Evolutionary conservation across 2,888 invertebrate species (phyloP).

Genomic region (Orchesella flavescens): DNA sequence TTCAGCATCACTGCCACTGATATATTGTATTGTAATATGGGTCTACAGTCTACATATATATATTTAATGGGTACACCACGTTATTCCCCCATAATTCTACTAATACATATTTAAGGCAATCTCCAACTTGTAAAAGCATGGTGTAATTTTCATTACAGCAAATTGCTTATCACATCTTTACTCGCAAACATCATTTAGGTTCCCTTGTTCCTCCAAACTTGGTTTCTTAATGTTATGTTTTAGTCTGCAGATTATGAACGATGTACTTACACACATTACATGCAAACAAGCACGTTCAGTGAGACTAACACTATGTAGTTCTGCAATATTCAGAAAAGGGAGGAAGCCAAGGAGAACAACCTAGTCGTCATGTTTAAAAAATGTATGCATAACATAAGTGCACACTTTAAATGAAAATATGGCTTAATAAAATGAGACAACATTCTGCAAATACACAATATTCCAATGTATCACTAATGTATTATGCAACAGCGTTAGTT

Average conservation of each 20-base stretch:
- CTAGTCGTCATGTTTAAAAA: not conserved
- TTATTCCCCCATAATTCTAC: not conserved
- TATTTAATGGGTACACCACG: too few relatives aligned
- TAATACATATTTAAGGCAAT: constrained; percentile 50
- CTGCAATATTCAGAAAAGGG: not conserved
- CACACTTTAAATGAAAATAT: constrained; percentile 1
- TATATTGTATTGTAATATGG: not conserved
- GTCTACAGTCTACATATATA: too few relatives aligned
- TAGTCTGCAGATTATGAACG: not conserved
- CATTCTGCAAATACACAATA: not conserved
- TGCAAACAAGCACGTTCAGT: not conserved
- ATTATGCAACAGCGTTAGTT: too few relatives aligned
- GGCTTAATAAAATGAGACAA: not conserved
- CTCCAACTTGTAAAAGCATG: constrained; percentile 53
- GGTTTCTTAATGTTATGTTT: not conserved
- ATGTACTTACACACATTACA: not conserved
- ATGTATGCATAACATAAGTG: not conserved
- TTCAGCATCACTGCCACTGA: constrained; percentile 35
- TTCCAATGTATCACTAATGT: not conserved
- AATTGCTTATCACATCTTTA: constrained; percentile 48
- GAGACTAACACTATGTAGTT: not conserved
- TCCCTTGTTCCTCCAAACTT: constrained; percentile 2
- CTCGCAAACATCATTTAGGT: constrained; percentile 27
- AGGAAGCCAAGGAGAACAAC: not conserved
- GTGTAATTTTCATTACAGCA: constrained; percentile 57